Percentiles rank a stretch among this genome's conserved stretches.
phyloP scores from a whole-genome alignment of 2,888 invertebrate species.

The Liodrosophila aerea region DNA sequence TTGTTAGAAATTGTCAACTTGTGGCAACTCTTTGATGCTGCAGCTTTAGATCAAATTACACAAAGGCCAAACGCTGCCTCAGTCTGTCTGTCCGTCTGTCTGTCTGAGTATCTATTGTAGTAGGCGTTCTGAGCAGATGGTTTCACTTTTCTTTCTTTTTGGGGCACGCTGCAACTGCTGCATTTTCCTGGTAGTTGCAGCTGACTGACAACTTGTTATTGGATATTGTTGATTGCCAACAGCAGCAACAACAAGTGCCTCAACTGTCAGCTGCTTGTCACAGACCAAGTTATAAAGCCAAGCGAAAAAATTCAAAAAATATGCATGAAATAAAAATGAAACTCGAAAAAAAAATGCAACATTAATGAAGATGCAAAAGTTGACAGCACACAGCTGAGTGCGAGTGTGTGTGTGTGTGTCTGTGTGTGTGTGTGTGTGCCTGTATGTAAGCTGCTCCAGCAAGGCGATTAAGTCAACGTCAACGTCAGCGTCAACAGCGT shows the following conservation, averaged over 20 bases:
- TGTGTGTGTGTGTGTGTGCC: conserved; percentile 15
- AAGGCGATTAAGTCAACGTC: conserved; percentile 67
- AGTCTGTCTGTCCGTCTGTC: conserved; percentile 9
- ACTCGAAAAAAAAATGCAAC: conserved; percentile 40
- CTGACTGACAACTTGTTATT: conserved; percentile 57
- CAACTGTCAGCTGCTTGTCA: conserved; percentile 51
- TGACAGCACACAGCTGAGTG: conserved; percentile 58
- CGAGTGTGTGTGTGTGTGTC: conserved; percentile 15
- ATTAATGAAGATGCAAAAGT: conserved; percentile 77
- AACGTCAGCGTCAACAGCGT: conserved; percentile 37
- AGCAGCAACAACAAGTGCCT: conserved; percentile 22
- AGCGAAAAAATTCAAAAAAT: conserved; percentile 20
- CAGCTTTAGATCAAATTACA: conserved; percentile 45
- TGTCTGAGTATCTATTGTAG: conserved; percentile 5
- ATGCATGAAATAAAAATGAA: not conserved
- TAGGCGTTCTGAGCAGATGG: conserved; percentile 16
- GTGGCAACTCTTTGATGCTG: conserved; percentile 62
- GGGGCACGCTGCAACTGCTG: conserved; percentile 13
- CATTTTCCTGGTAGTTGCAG: conserved; percentile 52
- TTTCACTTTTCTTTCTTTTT: conserved; percentile 10
- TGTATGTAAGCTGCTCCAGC: conserved; percentile 48
- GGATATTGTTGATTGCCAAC: conserved; percentile 64
- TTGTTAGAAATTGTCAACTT: conserved; percentile 32
- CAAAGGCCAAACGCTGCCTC: conserved; percentile 28
- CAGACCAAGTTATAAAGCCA: conserved; percentile 41